A percentile compares a stretch with the other conserved stretches of the same genome.
phyloP scores from a whole-genome alignment of 2,797 vertebrate species.

The Selene dorsalis region DNA sequence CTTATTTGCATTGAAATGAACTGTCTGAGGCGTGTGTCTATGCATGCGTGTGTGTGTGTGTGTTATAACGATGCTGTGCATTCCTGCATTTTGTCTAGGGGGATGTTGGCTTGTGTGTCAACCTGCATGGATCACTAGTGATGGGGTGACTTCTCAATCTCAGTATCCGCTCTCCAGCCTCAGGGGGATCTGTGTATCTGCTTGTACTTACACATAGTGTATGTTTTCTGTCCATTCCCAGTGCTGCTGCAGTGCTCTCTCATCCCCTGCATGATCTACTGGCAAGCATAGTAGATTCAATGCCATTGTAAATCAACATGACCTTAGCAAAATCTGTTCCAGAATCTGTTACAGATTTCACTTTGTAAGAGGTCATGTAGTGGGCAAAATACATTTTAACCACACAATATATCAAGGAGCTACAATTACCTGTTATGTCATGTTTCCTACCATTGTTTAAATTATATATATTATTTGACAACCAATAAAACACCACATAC shows the following conservation, averaged over 20 bases:
- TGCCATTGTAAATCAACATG: slow-evolving; percentile 39
- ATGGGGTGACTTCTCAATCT: slow-evolving; percentile 70
- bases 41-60: slow-evolving; percentile 29
- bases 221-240: slow-evolving; percentile 42
- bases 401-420: slow-evolving; percentile 12
- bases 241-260: slow-evolving; percentile 30
- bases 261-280: slow-evolving; percentile 26
- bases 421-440: neutral
- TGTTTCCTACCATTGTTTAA: neutral
- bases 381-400: slow-evolving; percentile 25
- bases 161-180: slow-evolving; percentile 37
- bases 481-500: slow-evolving; percentile 23
- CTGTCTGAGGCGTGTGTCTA: slow-evolving; percentile 53
- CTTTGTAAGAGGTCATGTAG: slow-evolving; percentile 22
- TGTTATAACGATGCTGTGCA: slow-evolving; percentile 20
- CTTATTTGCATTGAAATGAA: slow-evolving; percentile 85
- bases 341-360: slow-evolving; percentile 17
- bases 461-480: neutral
- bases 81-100: slow-evolving; percentile 51
- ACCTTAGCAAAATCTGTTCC: slow-evolving; percentile 11
- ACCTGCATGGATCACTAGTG: slow-evolving; percentile 68
- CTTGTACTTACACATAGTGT: slow-evolving; percentile 54
- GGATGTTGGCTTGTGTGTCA: slow-evolving; percentile 42
- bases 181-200: slow-evolving; percentile 31
- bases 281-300: slow-evolving; percentile 12